A percentile compares a stretch with the other conserved stretches of the same genome.
Conservation (phyloP, 2,888 invertebrate genomes). For the Lepidochitona cinerea region DNA sequence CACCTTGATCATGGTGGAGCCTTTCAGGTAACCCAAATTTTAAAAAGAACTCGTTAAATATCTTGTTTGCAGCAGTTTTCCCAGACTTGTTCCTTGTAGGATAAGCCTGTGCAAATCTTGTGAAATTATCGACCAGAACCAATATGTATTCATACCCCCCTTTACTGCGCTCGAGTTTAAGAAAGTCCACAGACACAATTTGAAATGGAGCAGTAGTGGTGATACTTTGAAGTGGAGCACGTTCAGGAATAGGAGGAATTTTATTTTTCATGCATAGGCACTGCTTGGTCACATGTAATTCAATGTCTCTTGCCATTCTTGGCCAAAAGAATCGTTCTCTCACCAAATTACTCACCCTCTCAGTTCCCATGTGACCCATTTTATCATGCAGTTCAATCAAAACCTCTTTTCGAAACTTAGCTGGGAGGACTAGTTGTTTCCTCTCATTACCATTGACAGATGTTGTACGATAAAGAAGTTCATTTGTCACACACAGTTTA, state of each 20-base stretch:
- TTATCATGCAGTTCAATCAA: not conserved
- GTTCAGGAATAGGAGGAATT: not conserved
- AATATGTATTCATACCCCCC: constrained; percentile 18
- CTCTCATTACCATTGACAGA: not conserved
- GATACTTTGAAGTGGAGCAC: constrained; percentile 10
- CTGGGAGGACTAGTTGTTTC: not conserved
- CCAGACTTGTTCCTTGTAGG: constrained; percentile 10
- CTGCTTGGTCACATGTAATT: not conserved
- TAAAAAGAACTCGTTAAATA: constrained; percentile 8
- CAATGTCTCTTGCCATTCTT: not conserved
- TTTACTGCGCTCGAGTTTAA: constrained; percentile 8
- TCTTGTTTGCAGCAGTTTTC: constrained; percentile 4
- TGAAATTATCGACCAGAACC: constrained; percentile 14
- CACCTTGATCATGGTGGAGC: not conserved
- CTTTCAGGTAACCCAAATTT: constrained; percentile 2
- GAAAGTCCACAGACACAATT: constrained; percentile 11
- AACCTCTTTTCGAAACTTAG: not conserved
- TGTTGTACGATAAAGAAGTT: too few relatives aligned
- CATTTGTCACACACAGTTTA: too few relatives aligned
- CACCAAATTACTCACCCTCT: not conserved
- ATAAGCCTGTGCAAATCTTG: constrained; percentile 11
- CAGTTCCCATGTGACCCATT: constrained; percentile 6
- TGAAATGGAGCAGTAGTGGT: constrained; percentile 11
- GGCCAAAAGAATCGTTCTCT: constrained; percentile 2
- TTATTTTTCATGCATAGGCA: not conserved